Conservation (phyloP, 2,888 invertebrate species). For the Caenorhabditis doughertyi region DNA sequence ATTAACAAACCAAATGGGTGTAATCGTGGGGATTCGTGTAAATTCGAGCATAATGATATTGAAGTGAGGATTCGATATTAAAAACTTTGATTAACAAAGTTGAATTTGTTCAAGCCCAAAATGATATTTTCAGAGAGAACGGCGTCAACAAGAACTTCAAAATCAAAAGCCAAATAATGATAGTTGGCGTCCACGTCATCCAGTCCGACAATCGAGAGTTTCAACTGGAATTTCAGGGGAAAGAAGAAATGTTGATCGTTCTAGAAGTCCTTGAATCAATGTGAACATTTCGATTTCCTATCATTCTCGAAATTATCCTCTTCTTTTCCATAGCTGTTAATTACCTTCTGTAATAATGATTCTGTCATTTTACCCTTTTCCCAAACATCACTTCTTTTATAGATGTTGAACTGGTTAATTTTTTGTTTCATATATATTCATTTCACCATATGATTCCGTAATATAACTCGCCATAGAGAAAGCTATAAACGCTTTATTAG, state of each 20-base stretch:
- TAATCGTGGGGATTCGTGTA: slow-evolving; percentile 28
- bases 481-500: slow-evolving; percentile 21
- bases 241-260: not conserved
- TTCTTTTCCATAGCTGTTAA: not conserved
- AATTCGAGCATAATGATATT: slow-evolving; percentile 36
- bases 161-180: not conserved
- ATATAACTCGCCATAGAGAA: not conserved
- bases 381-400: not conserved
- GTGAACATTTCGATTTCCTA: not conserved
- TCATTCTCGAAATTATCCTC: not conserved
- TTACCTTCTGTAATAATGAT: not conserved
- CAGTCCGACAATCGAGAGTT: not conserved
- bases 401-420: not conserved
- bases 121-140: slow-evolving; percentile 18
- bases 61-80: not conserved
- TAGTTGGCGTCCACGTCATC: slow-evolving; percentile 8
- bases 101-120: not conserved
- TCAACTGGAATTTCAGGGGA: not conserved
- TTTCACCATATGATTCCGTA: not conserved
- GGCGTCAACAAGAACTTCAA: slow-evolving; percentile 6
- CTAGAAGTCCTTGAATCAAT: slow-evolving; percentile 13
- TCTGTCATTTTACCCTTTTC: not conserved
- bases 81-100: not conserved
- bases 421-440: not conserved
- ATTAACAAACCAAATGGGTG: slow-evolving; percentile 32